Evolutionary conservation across 2,113 vertebrate genomes (phyloP).

Genomic region (Phylloscopus trochilus): DNA sequence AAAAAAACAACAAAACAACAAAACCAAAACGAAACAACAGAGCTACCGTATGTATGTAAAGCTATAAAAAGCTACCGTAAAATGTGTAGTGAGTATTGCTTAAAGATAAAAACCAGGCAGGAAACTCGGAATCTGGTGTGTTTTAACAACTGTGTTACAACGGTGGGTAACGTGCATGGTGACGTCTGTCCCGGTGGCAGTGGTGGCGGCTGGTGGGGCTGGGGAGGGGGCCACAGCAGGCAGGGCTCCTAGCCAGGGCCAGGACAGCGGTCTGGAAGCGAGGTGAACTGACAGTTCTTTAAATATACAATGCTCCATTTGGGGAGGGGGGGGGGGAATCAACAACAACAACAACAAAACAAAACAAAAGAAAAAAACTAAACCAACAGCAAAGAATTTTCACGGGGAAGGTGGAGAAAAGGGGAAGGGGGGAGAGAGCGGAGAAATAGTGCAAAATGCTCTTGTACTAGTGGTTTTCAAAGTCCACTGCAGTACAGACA

Average conservation of each 20-base stretch:
- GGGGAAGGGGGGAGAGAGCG: conserved; percentile 19
- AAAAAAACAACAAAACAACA: conserved; percentile 23
- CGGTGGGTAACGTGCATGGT: conserved; percentile 47
- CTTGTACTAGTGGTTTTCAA: conserved; percentile 81
- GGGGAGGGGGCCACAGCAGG: not conserved
- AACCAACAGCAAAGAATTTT: conserved; percentile 8
- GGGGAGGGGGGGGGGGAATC: conserved; percentile 18
- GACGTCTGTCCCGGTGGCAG: conserved; percentile 20
- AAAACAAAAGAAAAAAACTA: not conserved
- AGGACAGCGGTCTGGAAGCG: conserved; percentile 43
- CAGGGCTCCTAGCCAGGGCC: conserved; percentile 21
- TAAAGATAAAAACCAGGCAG: conserved; percentile 78
- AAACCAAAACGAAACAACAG: conserved; percentile 71
- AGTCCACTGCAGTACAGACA: conserved; percentile 68
- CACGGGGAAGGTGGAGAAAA: conserved; percentile 5
- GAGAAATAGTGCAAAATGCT: conserved; percentile 75
- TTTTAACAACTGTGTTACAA: conserved; percentile 67
- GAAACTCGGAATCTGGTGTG: conserved; percentile 83
- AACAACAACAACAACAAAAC: not conserved
- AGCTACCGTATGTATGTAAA: conserved; percentile 75
- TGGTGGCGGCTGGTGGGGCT: conserved; percentile 2
- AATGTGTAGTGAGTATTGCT: conserved; percentile 86
- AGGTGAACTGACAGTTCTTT: conserved; percentile 26
- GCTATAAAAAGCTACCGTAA: conserved; percentile 83
- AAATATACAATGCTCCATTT: conserved; percentile 60